These are phyloP conservation scores for Neodontobutis hainanensis DNA, from an alignment of 2,113 vertebrate genomes.

Conservation along the genomic window DNA sequence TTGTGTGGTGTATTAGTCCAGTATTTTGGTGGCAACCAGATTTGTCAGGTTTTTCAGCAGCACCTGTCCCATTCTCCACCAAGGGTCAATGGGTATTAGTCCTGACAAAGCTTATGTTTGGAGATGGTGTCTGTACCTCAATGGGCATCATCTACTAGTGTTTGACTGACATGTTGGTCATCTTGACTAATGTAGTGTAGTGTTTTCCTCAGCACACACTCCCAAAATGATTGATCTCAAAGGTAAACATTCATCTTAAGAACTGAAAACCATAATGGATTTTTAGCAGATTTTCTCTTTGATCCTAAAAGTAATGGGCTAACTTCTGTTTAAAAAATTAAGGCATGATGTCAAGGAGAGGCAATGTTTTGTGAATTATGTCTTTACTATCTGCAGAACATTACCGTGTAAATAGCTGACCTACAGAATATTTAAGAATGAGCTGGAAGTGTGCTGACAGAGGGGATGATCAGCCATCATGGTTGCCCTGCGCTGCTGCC, in stretches of 20 bases:
- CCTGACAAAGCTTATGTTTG: constrained; percentile 48
- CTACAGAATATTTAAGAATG: constrained; percentile 59
- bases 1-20: constrained; percentile 48
- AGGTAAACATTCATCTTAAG: too few relatives aligned
- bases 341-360: not conserved
- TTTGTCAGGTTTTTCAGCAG: constrained; percentile 64
- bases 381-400: constrained; percentile 13
- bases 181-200: not conserved
- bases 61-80: constrained; percentile 39
- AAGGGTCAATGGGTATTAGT: constrained; percentile 52
- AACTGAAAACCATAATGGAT: not conserved
- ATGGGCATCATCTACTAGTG: constrained; percentile 14
- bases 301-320: not conserved
- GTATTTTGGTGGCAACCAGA: constrained; percentile 57
- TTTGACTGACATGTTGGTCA: constrained; percentile 25
- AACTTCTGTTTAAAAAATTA: not conserved
- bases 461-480: constrained; percentile 66
- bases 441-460: constrained; percentile 57
- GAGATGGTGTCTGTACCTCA: constrained; percentile 50
- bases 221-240: too few relatives aligned
- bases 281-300: not conserved
- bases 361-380: constrained; percentile 23
- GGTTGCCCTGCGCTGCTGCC: constrained; percentile 57
- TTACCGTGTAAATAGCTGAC: constrained; percentile 54
- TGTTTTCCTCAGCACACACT: not conserved